phyloP scores from a whole-genome alignment of 2,888 invertebrate genomes.

The Taenaris catops region DNA sequence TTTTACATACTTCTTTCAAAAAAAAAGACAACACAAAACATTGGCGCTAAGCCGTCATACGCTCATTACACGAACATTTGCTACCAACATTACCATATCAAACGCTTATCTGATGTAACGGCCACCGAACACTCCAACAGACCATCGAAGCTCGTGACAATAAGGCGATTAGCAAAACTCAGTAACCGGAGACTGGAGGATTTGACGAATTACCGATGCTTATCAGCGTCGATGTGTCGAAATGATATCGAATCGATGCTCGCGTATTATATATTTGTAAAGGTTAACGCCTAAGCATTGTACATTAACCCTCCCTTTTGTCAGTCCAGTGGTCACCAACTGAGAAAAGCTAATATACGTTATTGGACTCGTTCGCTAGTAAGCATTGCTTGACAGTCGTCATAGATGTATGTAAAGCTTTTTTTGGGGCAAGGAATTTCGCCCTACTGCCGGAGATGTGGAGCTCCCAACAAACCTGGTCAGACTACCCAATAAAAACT shows the following conservation, averaged over 20 bases:
- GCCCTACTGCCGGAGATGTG: too few species aligned
- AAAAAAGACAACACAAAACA: conserved; percentile 21
- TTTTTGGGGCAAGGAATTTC: too few species aligned
- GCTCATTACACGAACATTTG: conserved; percentile 68
- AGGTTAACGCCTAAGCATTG: background rate
- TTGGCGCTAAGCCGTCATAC: conserved; percentile 55
- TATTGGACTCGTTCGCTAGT: too few species aligned
- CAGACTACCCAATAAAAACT: too few species aligned
- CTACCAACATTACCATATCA: conserved; percentile 69
- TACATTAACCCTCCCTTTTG: too few species aligned
- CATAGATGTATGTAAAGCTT: too few species aligned
- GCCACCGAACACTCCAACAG: conserved; percentile 39
- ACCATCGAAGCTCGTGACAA: conserved; percentile 50
- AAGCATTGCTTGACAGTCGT: too few species aligned
- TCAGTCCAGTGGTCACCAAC: too few species aligned
- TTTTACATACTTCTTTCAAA: too few species aligned
- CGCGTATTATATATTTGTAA: background rate
- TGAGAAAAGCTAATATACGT: too few species aligned
- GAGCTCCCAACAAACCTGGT: too few species aligned
- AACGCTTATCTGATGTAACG: conserved; percentile 69
- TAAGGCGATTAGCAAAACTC: conserved; percentile 61
- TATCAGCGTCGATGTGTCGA: conserved; percentile 26
- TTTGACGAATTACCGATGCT: conserved; percentile 32
- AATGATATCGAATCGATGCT: conserved; percentile 1
- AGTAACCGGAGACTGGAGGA: conserved; percentile 48